Percentiles rank a stretch among this genome's conserved stretches.
Conservation (phyloP, 2,888 invertebrate genomes). For the Megaustenia siamemsis region DNA sequence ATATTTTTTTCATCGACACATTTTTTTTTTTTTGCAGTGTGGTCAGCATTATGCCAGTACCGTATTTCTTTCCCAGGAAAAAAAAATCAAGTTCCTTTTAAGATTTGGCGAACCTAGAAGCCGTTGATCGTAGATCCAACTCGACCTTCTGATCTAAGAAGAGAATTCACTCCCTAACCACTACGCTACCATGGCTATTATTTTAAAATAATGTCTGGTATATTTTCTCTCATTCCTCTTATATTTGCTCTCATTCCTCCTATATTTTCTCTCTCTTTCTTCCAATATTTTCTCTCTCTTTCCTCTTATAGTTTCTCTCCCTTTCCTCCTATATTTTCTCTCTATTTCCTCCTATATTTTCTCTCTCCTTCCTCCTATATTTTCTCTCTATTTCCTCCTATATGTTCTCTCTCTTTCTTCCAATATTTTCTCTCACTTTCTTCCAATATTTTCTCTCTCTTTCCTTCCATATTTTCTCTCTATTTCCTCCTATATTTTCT, state of each 20-base stretch:
- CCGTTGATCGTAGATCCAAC: not conserved
- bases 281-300: not conserved
- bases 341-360: not conserved
- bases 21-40: no score
- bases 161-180: not conserved
- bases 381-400: slow-evolving; percentile 2
- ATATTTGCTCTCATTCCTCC: not conserved
- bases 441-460: not conserved
- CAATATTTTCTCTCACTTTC: not conserved
- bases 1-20: not conserved
- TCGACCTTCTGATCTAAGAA: not conserved
- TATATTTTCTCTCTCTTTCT: not conserved
- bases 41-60: no score
- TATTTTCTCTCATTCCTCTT: slow-evolving; percentile 1
- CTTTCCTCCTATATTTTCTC: not conserved
- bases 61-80: no score
- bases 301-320: not conserved
- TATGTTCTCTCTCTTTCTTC: not conserved
- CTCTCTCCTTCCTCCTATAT: slow-evolving; percentile 37
- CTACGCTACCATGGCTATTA: not conserved
- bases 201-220: slow-evolving; percentile 1
- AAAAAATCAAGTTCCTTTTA: no score
- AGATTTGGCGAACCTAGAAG: no score
- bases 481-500: not conserved
- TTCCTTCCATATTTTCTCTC: not conserved